A percentile compares a stretch with the other conserved stretches of the same genome.
These are phyloP conservation scores for Acholoe squamosa DNA, from an alignment of 2,888 invertebrate species.

Conservation along the genomic window DNA sequence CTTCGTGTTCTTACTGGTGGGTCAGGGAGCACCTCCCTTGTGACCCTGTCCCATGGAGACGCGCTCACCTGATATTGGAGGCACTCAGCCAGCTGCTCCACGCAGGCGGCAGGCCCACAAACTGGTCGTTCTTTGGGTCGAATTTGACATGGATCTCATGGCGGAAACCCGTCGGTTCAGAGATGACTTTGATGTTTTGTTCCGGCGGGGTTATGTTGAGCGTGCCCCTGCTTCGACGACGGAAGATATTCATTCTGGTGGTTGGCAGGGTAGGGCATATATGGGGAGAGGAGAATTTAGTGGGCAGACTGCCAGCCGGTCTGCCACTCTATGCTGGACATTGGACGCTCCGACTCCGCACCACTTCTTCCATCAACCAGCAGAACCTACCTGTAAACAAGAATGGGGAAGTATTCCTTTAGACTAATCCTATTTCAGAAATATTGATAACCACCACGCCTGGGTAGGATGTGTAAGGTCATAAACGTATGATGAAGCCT, in stretches of 20 bases:
- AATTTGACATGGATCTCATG: conserved; percentile 92
- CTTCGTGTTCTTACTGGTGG: conserved; percentile 10
- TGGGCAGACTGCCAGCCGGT: background rate
- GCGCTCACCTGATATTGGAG: conserved; percentile 88
- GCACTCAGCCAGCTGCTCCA: conserved; percentile 86
- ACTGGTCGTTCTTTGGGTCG: conserved; percentile 91
- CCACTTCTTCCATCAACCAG: background rate
- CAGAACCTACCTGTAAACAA: background rate
- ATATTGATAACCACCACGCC: too few relatives aligned
- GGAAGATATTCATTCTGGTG: conserved; percentile 17
- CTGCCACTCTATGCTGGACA: background rate
- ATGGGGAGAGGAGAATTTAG: conserved; percentile 76
- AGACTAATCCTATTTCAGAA: too few relatives aligned
- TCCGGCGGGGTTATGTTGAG: conserved; percentile 33
- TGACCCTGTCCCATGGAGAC: conserved; percentile 32
- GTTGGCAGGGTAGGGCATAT: conserved; percentile 84
- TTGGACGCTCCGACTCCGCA: background rate
- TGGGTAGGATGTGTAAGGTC: too few relatives aligned
- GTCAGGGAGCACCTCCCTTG: background rate
- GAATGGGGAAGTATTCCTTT: background rate
- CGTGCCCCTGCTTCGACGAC: conserved; percentile 59
- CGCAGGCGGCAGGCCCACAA: conserved; percentile 90
- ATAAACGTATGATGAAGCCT: too few relatives aligned
- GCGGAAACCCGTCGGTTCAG: conserved; percentile 84
- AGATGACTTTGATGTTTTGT: conserved; percentile 14